Base-by-base conservation (phyloP, 2,113 vertebrate species). In the Aplodontia rufa region DNA sequence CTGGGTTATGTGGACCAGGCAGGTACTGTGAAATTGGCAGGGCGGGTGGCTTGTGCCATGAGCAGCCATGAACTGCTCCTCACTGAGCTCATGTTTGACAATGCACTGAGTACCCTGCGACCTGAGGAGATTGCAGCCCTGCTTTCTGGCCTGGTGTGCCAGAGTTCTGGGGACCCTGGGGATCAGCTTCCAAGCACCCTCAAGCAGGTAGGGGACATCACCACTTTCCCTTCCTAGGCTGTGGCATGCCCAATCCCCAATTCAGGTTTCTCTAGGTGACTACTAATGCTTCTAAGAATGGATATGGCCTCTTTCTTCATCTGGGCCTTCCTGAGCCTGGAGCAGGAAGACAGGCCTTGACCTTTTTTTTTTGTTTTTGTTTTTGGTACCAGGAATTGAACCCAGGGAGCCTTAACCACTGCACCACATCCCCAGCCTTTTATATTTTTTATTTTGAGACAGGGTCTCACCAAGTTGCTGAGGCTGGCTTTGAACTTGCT, bases 71-170 rank as follows among this genome's bases (percentile, higher is more conserved):
- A 99, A 98, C 98, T 99, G 74, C 98, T 99, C 51, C 99, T 99
- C 51, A 99, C 99, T 0, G 99, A 99, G 98, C 99, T 99, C 97
- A 99, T 99, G 96, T 99, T 99, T 6, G 99, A 99, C 97, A 99
- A 99, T 0, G 98, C 98, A 3, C 98, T 99, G 95, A 99, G 99
- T 4, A 97, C 99, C 10, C 98, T 99, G 97, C 98, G 98, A 16
- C 99, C 99, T 0, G 99, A 99, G 96, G 99, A 99, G 98, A 99
- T 99, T 19, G 99, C 99, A 24, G 99, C 99, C 94, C 98, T 99
- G 97, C 99, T 99, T 85, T 99, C 99, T 60, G 99, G 99, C 91
- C 95, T 99, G 88, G 98, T 99, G 68, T 99, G 99, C 96, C 98
- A 99, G 28, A 99, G 99, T 97, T 98, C 99, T 2, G 99, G 99